phyloP scores from a whole-genome alignment of 2,113 vertebrate species.

The Rostratula benghalensis region DNA sequence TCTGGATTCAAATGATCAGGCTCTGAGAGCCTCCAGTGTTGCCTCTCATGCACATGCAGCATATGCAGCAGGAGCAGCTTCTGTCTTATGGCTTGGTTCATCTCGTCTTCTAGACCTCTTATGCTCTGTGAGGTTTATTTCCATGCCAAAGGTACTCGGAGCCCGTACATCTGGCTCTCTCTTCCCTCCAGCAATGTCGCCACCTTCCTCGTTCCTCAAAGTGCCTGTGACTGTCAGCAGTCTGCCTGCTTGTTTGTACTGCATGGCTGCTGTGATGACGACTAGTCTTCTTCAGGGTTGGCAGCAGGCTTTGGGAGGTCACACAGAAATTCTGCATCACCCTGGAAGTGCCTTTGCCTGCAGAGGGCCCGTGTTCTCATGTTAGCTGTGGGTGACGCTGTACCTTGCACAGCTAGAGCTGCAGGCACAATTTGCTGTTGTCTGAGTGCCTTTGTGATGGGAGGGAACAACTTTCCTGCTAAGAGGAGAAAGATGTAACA shows the following conservation, averaged over 20 bases:
- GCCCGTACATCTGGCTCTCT: accelerated
- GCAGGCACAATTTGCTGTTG: not conserved
- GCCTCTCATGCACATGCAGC: not conserved
- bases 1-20: not conserved
- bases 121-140: not conserved
- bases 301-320: not conserved
- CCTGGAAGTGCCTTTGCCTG: not conserved
- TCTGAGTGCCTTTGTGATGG: accelerated
- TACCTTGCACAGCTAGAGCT: not conserved
- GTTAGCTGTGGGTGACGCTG: not conserved
- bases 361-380: not conserved
- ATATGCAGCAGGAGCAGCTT: not conserved
- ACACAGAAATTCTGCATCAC: not conserved
- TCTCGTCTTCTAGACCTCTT: not conserved
- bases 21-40: not conserved
- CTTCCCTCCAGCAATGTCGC: not conserved
- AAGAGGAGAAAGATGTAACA: not conserved
- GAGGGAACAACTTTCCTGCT: not conserved
- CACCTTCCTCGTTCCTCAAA: not conserved
- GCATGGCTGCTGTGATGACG: not conserved
- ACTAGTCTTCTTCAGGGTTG: not conserved
- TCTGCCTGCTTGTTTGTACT: not conserved
- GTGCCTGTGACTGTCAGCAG: not conserved
- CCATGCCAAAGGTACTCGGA: not conserved
- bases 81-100: not conserved